Base-by-base conservation (phyloP, 2,797 vertebrate genomes). In the Scolopax rusticola region DNA sequence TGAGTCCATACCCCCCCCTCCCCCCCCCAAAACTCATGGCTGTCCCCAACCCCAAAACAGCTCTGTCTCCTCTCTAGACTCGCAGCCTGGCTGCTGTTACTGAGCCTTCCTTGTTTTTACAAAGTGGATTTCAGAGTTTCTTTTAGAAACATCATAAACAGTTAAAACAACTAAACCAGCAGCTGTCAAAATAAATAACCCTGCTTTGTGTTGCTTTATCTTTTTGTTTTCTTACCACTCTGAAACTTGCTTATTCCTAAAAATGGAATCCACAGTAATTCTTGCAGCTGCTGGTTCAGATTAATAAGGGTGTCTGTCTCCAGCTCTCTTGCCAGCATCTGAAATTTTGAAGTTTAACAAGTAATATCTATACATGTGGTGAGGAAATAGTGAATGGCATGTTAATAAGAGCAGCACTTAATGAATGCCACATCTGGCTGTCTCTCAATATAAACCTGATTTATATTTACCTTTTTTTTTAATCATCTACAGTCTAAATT, bases 121-220 rank as follows among this genome's bases (percentile, higher is more conserved):
- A 11, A 30, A 64, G 47, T 20, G 7, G 45, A 38, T 85, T 68
- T 86, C 9, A 11, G 68, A 36, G 54, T 64, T 83, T 64, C 77
- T 54, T 71, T 87, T 53, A 28, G 38, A 69, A 18, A n/a, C 20
- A 5, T 61, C 69, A 25, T 8, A 77, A 91, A 40, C 65, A 89
- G 85, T 93, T 77, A 77, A 89, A 94, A 3, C 73, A 59, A 47
- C 41, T 6, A 30, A 77, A 64, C 65, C 3, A 36, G 2, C 95
- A 94, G 95, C 95, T 96, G 93, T 96, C 91, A 87, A 94, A 94
- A 94, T 91, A 96, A 94, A 94, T 84, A 93, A 38, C 82, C 33
- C 57, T 48, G 56, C 82, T 69, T 93, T 91, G 82, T 77, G 81
- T 23, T 43, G 69, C 85, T 65, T 21, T 77, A 33, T 76, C 69